These are phyloP conservation scores for Acrocephalus kingi DNA, from an alignment of 2,113 vertebrate species.

Conservation along the genomic window DNA sequence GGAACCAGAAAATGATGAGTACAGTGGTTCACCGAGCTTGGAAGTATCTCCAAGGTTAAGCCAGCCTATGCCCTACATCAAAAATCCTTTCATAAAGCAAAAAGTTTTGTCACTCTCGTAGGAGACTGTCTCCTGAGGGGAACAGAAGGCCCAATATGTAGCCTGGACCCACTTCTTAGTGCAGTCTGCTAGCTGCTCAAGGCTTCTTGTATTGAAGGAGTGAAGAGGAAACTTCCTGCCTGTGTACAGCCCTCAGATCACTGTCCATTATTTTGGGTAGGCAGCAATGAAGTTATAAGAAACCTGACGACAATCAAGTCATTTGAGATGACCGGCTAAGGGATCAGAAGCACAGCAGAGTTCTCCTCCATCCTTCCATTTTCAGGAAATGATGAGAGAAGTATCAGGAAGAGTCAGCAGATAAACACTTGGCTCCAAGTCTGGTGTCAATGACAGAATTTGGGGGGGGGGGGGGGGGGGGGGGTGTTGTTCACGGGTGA, in stretches of 20 bases:
- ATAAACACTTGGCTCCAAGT: neutral
- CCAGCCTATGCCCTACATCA: neutral
- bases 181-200: neutral
- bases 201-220: neutral
- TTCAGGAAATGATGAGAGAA: neutral
- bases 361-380: neutral
- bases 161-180: neutral
- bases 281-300: neutral
- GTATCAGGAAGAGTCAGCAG: neutral
- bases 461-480: too few relatives aligned
- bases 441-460: neutral
- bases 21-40: neutral
- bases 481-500: fast-evolving
- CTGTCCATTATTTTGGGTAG: neutral
- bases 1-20: neutral
- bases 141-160: neutral
- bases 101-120: neutral
- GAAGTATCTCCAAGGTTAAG: neutral
- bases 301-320: neutral
- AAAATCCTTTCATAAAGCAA: neutral
- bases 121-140: neutral
- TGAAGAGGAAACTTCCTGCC: neutral
- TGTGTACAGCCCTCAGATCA: neutral
- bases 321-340: neutral
- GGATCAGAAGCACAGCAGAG: neutral